Conservation (phyloP, 2,113 vertebrate genomes). For the Neomonachus schauinslandi region DNA sequence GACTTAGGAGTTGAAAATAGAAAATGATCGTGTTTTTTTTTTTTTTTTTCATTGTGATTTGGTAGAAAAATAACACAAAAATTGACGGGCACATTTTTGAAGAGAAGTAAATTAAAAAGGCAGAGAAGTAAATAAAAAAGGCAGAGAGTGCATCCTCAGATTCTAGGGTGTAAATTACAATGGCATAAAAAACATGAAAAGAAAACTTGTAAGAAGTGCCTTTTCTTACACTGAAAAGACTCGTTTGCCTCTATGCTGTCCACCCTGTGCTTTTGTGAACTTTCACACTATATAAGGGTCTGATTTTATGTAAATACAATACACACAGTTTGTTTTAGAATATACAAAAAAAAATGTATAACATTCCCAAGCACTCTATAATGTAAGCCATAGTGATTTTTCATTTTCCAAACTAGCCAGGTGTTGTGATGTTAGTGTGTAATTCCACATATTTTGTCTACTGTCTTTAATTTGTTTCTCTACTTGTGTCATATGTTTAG, state of each 20-base stretch:
- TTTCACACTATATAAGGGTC: neutral
- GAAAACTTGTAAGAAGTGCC: neutral
- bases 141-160: neutral
- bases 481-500: neutral
- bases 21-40: neutral
- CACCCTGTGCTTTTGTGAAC: neutral
- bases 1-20: slow-evolving; percentile 10
- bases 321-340: neutral
- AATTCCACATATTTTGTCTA: neutral
- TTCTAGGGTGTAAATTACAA: neutral
- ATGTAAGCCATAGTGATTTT: neutral
- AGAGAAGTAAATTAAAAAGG: neutral
- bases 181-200: neutral
- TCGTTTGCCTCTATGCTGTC: neutral
- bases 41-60: neutral
- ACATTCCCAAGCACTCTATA: neutral
- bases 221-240: neutral
- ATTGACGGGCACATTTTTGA: neutral
- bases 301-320: neutral
- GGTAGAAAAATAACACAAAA: neutral
- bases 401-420: neutral
- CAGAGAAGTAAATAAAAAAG: neutral
- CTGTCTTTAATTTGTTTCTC: neutral
- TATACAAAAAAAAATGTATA: neutral
- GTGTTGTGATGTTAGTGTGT: neutral